phyloP scores from a whole-genome alignment of 2,797 vertebrate genomes.

The Pyrocephalus nanus region DNA sequence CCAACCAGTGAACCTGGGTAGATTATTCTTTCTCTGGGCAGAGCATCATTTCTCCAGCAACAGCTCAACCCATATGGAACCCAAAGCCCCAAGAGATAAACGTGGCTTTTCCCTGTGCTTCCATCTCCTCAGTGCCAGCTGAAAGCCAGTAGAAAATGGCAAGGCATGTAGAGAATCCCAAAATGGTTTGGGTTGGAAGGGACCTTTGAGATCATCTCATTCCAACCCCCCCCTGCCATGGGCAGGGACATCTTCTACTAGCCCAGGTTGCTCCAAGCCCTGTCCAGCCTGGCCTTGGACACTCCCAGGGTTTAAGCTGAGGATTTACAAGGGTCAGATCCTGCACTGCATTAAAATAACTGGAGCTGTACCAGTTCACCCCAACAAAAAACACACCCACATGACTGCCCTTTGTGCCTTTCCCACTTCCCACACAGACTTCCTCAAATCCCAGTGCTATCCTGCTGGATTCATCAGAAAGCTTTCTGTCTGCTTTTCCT shows the following conservation, averaged over 20 bases:
- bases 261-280: background rate
- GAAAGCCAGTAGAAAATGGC: background rate
- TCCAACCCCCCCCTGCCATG: background rate
- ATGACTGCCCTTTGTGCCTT: background rate
- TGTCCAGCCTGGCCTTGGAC: accelerated
- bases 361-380: background rate
- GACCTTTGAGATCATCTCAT: accelerated
- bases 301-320: background rate
- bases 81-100: background rate
- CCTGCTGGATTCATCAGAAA: background rate
- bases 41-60: background rate
- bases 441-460: background rate
- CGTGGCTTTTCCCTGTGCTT: background rate
- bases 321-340: background rate
- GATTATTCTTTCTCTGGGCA: background rate
- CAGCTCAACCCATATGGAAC: background rate
- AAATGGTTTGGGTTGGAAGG: background rate
- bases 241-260: background rate
- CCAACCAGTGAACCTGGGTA: background rate
- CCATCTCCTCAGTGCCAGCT: background rate
- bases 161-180: background rate
- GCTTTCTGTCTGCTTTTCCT: background rate
- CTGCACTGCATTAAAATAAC: background rate
- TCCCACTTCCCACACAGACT: background rate
- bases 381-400: background rate